Conservation (phyloP, 1,140 invertebrate species). For the Thaumetopoea pityocampa region DNA sequence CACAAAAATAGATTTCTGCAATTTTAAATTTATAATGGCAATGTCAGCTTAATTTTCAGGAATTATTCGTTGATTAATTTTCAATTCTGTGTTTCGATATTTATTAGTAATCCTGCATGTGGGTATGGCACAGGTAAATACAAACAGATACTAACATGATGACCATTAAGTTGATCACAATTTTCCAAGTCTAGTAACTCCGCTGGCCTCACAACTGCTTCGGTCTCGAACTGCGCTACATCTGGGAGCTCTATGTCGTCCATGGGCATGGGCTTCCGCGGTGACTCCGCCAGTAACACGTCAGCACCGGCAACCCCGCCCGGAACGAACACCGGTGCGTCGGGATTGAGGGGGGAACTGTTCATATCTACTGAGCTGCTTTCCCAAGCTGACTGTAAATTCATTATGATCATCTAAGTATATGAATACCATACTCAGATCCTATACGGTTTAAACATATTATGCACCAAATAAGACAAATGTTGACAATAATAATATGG, state of each 20-base stretch:
- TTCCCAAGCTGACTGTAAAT: conserved; percentile 68
- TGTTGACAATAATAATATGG: too few relatives aligned
- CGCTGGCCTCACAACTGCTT: conserved; percentile 77
- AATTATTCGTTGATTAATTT: too few relatives aligned
- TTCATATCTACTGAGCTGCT: conserved; percentile 78
- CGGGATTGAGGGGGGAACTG: conserved; percentile 84
- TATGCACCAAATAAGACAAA: too few relatives aligned
- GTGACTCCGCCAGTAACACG: conserved; percentile 78
- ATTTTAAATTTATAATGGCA: too few relatives aligned
- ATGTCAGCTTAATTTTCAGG: too few relatives aligned
- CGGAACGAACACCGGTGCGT: conserved; percentile 84
- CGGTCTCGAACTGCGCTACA: conserved; percentile 79
- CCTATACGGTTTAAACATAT: too few relatives aligned
- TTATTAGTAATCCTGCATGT: too few relatives aligned
- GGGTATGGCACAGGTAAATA: too few relatives aligned
- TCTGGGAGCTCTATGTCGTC: conserved; percentile 80
- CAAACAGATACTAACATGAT: conserved; percentile 55
- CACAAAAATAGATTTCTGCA: too few relatives aligned
- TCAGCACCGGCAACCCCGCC: conserved; percentile 74
- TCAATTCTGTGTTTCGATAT: too few relatives aligned
- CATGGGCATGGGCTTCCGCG: conserved; percentile 77
- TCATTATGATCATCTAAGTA: too few relatives aligned
- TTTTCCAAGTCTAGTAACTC: conserved; percentile 76
- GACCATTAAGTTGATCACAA: conserved; percentile 74
- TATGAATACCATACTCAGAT: background rate